Evolutionary conservation across 2,113 vertebrate genomes (phyloP).

Genomic region (Phylloscopus trochiloides): DNA sequence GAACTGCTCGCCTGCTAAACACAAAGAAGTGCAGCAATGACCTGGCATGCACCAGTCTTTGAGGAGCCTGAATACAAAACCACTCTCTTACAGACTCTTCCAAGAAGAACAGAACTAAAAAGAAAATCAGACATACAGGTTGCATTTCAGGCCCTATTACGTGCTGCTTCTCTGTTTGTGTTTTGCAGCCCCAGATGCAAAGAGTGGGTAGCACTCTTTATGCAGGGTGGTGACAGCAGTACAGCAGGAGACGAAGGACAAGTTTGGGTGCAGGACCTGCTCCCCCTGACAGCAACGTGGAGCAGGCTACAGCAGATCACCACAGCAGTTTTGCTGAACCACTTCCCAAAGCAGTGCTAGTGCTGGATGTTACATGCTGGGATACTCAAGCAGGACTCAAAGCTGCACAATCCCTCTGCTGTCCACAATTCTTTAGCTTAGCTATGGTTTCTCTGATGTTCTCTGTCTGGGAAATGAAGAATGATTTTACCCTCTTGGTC

Average conservation of each 20-base stretch:
- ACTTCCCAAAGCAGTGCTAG: neutral
- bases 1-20: neutral
- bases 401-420: neutral
- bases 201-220: neutral
- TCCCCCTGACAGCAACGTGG: accelerated
- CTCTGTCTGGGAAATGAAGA: neutral
- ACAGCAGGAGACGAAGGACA: neutral
- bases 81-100: neutral
- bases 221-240: neutral
- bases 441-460: neutral
- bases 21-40: neutral
- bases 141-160: neutral
- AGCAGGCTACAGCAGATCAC: neutral
- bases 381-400: neutral
- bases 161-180: neutral
- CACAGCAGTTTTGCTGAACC: neutral
- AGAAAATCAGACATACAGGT: neutral
- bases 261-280: neutral
- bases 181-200: neutral
- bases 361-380: neutral
- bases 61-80: neutral
- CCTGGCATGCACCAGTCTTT: accelerated
- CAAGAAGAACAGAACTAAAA: neutral
- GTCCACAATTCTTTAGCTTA: neutral
- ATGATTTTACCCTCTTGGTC: neutral